Base-by-base conservation (phyloP, 2,797 vertebrate genomes). In the Hafferia zeledoni region DNA sequence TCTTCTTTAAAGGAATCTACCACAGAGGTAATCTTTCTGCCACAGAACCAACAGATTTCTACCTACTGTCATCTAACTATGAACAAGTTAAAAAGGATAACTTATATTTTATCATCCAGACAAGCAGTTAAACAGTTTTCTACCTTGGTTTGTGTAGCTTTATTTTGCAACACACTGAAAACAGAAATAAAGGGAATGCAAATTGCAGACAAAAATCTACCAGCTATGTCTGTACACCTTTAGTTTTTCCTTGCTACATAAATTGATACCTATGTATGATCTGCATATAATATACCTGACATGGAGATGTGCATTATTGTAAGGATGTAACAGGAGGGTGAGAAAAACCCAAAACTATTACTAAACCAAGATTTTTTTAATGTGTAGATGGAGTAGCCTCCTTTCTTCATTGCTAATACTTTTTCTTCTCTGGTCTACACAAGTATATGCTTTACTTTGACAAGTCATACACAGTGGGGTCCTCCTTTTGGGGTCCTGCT, bases 21-120 rank as follows among this genome's bases (percentile, higher is more conserved):
- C 12, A 5, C 3, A 68, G 13, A 46, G 17, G 20, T 43, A 86
- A 83, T 71, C 72, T 67, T 87, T 83, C 17, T 87, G 12, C 63
- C 81, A 93, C 79, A 96, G 81, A 95, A 60, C 28, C 76, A 96
- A 55, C 59, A 84, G 35, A 79, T 87, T 95, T 76, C 43, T 79
- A 27, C 61, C 14, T 56, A 71, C 64, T 77, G 64, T 55, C 91
- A 64, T 39, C 19, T 79, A 75, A 57, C n/a, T 52, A 53, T 6
- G 56, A 81, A 89, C 56, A 96, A 86, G 41, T 87, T 77, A 37
- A 87, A 84, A 90, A 90, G 87, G 63, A 49, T 84, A 93, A 90
- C 56, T 86, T 75, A 63, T 3, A 95, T 86, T 78, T 75, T 75
- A 88, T 95, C 49, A 63, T 93, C 50, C 79, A 89, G 43, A 88